Percentiles rank a stretch among this genome's conserved stretches.
phyloP scores from a whole-genome alignment of 2,797 vertebrate genomes.

The Sebastes iracundus region DNA sequence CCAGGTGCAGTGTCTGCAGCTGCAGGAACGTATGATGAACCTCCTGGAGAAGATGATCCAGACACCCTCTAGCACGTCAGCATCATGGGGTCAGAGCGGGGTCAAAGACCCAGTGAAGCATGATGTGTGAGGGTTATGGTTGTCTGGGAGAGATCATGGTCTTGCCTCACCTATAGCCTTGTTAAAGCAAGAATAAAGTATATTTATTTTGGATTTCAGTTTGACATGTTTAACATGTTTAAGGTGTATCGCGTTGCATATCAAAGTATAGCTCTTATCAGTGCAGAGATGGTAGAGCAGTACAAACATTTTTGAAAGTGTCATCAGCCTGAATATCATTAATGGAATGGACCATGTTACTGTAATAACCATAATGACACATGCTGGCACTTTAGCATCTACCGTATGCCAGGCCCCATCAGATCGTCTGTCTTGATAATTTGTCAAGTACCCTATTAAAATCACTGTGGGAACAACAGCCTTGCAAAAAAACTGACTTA shows the following conservation, averaged over 20 bases:
- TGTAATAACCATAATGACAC: slow-evolving; percentile 1
- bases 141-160: neutral
- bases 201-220: slow-evolving; percentile 36
- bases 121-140: slow-evolving; percentile 27
- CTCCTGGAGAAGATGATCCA: slow-evolving; percentile 95
- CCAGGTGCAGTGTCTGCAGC: slow-evolving; percentile 95
- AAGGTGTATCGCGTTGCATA: neutral
- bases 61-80: slow-evolving; percentile 44
- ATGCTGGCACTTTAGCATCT: neutral
- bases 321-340: neutral
- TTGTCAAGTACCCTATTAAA: slow-evolving; percentile 37
- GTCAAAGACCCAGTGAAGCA: slow-evolving; percentile 67
- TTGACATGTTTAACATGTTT: neutral
- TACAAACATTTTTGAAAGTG: neutral
- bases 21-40: slow-evolving; percentile 99
- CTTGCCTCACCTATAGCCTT: slow-evolving; percentile 17
- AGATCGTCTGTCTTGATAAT: slow-evolving; percentile 29
- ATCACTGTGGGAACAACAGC: slow-evolving; percentile 37
- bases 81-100: slow-evolving; percentile 54
- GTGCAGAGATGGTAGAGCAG: neutral
- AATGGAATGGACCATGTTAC: neutral
- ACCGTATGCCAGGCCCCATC: neutral
- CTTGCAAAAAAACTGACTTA: slow-evolving; percentile 10
- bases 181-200: slow-evolving; percentile 13
- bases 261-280: neutral